Evolutionary conservation across 92 coral and sea anemone species (phyloP), one percentile per base, ranked within the genome.

Genomic region (Hydrozoanthus gracilis): DNA sequence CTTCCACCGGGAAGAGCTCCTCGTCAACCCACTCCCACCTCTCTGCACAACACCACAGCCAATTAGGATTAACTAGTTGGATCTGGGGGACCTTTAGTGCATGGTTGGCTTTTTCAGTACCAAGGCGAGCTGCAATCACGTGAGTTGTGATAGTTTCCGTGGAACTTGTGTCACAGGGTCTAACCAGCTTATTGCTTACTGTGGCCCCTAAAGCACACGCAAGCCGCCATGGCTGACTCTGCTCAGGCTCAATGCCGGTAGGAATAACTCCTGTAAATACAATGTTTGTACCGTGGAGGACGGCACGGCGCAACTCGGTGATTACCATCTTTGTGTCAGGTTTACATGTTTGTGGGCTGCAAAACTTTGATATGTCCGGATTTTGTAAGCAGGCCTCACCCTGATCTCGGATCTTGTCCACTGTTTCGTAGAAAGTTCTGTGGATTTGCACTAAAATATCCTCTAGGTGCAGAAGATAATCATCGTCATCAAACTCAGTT

Each of bases 11-110:
- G 82, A 97, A 97, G 46, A 97, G 86, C 15, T 96, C 83, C 88
- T 97, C 99, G 48, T 97, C 99, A 8, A 97, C 99, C 98, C 97
- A 92, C 76, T 97, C 99, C 99, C 99, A 97, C 39, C 99, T 94
- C 77, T 97, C 98, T 60, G 89, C 92, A 79, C 99, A 97, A 27
- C 97, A 92, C 91, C 92, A 95, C 51, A 97, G 82, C 99, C 99
- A 97, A 44, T 90, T 89, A n/a, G 98, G 98, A 71, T 88, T 97
- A 20, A 97, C 99, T 16, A 97, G 77, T 71, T 93, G 94, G 6
- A 97, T 90, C 48, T 91, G 94, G 6, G 95, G 99, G 49, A 92
- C 80, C 79, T 95, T 91, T 6, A 91, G 72, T 5, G 99, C 99
- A 71, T 92, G 98, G 83, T 92, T 89, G 1, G 97, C 93, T 76